A percentile compares a stretch with the other conserved stretches of the same genome.
Conservation (phyloP, 2,113 vertebrate genomes). For the Stigmatopora argus region DNA sequence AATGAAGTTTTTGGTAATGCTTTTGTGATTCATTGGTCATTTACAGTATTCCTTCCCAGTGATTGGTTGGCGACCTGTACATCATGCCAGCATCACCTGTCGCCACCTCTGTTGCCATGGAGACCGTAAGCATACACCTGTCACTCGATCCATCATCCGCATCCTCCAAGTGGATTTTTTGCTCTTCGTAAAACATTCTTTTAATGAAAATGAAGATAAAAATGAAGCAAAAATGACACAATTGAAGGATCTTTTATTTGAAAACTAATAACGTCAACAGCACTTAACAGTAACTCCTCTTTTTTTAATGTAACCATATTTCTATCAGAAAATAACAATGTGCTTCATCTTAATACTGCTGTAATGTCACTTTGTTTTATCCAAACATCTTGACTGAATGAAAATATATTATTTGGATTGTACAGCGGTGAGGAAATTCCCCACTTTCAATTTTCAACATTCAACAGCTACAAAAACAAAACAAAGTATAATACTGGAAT, state of each 20-base stretch:
- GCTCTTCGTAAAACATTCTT: neutral
- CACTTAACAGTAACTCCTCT: neutral
- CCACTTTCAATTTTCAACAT: neutral
- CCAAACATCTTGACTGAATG: neutral
- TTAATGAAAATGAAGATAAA: neutral
- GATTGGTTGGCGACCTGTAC: no score
- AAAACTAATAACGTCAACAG: neutral
- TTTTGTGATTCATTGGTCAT: no score
- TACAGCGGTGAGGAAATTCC: neutral
- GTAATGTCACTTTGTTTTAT: neutral
- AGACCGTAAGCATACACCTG: slow-evolving; percentile 1
- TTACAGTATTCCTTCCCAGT: no score
- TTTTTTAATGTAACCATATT: neutral
- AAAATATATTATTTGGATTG: neutral
- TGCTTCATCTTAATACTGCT: neutral
- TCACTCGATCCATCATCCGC: neutral
- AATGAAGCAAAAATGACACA: neutral
- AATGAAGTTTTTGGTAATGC: neutral
- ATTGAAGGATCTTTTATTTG: neutral
- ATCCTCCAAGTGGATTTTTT: neutral
- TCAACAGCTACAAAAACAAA: neutral
- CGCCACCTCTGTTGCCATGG: slow-evolving; percentile 1
- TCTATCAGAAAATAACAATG: neutral
- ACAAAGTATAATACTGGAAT: neutral
- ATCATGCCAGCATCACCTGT: neutral